phyloP scores from a whole-genome alignment of 2,113 vertebrate genomes.

The Formicarius rufipectus region DNA sequence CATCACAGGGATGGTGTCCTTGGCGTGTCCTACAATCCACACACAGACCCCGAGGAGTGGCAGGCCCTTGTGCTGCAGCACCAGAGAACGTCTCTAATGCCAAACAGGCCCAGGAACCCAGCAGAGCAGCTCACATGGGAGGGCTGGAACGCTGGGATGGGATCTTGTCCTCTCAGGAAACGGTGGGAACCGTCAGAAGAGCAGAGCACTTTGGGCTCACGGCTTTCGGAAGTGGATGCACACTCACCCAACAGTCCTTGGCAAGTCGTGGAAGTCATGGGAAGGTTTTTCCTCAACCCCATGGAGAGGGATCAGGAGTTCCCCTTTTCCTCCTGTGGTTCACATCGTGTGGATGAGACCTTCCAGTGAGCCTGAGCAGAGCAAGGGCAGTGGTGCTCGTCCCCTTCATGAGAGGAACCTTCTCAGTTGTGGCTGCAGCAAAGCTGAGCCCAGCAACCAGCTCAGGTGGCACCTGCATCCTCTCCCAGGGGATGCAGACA shows the following conservation, averaged over 20 bases:
- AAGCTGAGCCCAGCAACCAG: not conserved
- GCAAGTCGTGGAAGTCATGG: not conserved
- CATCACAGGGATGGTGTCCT: not conserved
- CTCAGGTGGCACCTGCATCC: rapidly evolving
- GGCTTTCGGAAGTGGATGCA: rapidly evolving
- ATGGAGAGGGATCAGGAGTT: not conserved
- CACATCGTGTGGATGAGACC: too few species aligned
- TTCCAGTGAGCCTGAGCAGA: not conserved
- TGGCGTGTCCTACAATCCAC: not conserved
- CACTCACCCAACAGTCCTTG: not conserved
- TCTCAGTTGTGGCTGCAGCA: not conserved
- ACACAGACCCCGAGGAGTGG: not conserved
- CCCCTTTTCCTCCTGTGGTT: rapidly evolving
- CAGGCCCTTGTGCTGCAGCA: not conserved
- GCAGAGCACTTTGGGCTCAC: not conserved
- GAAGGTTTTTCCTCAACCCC: not conserved
- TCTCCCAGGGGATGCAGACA: not conserved
- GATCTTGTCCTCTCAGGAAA: not conserved
- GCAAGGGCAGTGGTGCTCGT: not conserved
- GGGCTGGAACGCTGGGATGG: not conserved
- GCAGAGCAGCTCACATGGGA: not conserved
- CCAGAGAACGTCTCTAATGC: not conserved
- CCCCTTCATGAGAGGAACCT: not conserved
- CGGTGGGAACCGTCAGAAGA: not conserved
- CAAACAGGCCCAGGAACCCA: not conserved